Percentiles rank a stretch among this genome's conserved stretches.
Evolutionary conservation across 1,140 invertebrate genomes (phyloP).

Genomic region (Cherax quadricarinatus): DNA sequence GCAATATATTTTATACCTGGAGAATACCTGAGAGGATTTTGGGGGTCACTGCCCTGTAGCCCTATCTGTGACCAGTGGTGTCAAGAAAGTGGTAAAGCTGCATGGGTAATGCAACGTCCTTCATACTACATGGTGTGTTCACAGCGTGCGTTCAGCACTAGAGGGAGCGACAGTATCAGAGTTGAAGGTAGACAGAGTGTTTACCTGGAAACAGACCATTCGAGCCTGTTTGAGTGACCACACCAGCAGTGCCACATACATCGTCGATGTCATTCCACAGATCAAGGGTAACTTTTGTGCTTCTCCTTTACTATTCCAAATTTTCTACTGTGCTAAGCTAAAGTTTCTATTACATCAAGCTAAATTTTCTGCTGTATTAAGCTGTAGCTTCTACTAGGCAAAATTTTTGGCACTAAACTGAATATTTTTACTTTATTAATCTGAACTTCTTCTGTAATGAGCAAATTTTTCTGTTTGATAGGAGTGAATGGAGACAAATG

Average conservation of each 20-base stretch:
- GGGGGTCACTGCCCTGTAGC: too few relatives aligned
- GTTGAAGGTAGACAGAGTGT: neutral
- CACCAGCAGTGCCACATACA: neutral
- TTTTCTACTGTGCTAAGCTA: neutral
- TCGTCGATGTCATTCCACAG: slow-evolving; percentile 47
- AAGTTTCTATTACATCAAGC: too few relatives aligned
- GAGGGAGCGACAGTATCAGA: neutral
- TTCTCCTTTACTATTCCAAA: neutral
- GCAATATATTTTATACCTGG: too few relatives aligned
- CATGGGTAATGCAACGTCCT: too few relatives aligned
- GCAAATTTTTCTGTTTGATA: too few relatives aligned
- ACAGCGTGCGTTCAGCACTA: neutral
- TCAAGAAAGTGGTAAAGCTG: too few relatives aligned
- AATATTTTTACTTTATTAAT: too few relatives aligned
- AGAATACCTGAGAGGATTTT: too few relatives aligned
- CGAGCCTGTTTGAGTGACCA: neutral
- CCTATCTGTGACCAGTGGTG: too few relatives aligned
- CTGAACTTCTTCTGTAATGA: too few relatives aligned
- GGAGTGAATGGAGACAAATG: too few relatives aligned
- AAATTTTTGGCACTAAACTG: neutral
- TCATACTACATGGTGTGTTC: neutral
- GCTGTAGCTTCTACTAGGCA: neutral
- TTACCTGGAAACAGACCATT: slow-evolving; percentile 32
- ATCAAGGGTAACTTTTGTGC: slow-evolving; percentile 15
- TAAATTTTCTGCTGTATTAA: too few relatives aligned